Conservation (phyloP, 2,113 vertebrate genomes). For the Nicator chloris region DNA sequence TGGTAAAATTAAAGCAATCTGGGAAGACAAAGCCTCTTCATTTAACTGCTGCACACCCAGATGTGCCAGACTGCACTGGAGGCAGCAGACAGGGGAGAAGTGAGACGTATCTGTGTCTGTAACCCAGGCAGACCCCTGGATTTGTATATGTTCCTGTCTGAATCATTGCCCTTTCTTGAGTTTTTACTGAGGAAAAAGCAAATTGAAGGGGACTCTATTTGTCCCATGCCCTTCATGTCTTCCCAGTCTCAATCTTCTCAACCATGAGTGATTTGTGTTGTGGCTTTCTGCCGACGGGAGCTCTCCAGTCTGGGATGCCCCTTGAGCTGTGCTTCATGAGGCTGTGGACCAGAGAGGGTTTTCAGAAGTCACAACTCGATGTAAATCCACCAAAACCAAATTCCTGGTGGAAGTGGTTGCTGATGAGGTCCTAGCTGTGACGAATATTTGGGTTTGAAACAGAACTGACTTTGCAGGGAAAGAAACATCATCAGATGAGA, state of each 20-base stretch:
- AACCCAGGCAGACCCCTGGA: neutral
- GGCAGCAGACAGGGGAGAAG: neutral
- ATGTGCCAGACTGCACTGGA: neutral
- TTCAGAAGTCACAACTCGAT: neutral
- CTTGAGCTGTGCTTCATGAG: neutral
- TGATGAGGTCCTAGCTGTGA: neutral
- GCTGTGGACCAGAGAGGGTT: neutral
- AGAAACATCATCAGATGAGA: fast-evolving
- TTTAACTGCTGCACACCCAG: neutral
- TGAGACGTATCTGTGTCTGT: neutral
- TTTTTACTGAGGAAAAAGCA: neutral
- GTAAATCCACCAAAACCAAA: neutral
- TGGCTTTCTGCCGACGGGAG: neutral
- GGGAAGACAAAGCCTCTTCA: neutral
- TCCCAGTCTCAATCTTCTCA: neutral
- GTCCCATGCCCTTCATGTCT: neutral
- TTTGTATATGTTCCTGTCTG: neutral
- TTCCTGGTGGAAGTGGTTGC: neutral
- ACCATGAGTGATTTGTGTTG: neutral
- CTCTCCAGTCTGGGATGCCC: neutral
- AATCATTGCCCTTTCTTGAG: neutral
- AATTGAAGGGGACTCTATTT: neutral
- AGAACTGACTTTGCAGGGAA: neutral
- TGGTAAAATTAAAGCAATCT: neutral
- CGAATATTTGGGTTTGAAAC: neutral